phyloP scores from a whole-genome alignment of 2,888 invertebrate species.

The Trissolcus japonicus region DNA sequence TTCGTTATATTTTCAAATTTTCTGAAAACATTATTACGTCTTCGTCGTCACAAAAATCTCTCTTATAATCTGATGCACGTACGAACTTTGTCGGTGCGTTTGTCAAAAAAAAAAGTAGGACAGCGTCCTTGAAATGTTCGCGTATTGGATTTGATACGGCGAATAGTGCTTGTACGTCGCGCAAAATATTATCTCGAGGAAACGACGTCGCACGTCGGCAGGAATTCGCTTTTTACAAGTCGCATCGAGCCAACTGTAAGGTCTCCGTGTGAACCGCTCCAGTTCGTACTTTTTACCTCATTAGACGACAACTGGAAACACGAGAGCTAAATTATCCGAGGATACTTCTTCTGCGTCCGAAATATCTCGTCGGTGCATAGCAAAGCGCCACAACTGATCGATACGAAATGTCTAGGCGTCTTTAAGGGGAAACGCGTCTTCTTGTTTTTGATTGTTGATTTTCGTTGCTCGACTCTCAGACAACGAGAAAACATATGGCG shows the following conservation, averaged over 20 bases:
- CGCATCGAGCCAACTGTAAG: conserved; percentile 19
- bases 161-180: conserved; percentile 20
- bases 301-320: conserved; percentile 39
- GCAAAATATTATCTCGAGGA: conserved; percentile 27
- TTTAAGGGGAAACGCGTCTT: conserved; percentile 38
- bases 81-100: conserved; percentile 11
- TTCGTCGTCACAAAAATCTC: neutral
- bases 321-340: conserved; percentile 45
- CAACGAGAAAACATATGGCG: no score
- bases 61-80: conserved; percentile 8
- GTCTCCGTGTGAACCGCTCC: conserved; percentile 15
- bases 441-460: conserved; percentile 1
- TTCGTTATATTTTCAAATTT: no score
- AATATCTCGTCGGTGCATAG: conserved; percentile 47
- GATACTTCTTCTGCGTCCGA: conserved; percentile 34
- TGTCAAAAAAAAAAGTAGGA: conserved; percentile 13
- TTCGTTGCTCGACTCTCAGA: no score
- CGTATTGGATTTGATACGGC: conserved; percentile 8
- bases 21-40: neutral
- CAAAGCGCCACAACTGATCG: conserved; percentile 39
- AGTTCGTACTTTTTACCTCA: conserved; percentile 42
- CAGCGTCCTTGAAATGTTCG: conserved; percentile 29
- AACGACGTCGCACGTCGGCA: conserved; percentile 12
- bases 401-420: conserved; percentile 45
- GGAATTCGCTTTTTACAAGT: conserved; percentile 3